Evolutionary conservation across 2,888 invertebrate genomes (phyloP).

Genomic region (Morpho helenor): DNA sequence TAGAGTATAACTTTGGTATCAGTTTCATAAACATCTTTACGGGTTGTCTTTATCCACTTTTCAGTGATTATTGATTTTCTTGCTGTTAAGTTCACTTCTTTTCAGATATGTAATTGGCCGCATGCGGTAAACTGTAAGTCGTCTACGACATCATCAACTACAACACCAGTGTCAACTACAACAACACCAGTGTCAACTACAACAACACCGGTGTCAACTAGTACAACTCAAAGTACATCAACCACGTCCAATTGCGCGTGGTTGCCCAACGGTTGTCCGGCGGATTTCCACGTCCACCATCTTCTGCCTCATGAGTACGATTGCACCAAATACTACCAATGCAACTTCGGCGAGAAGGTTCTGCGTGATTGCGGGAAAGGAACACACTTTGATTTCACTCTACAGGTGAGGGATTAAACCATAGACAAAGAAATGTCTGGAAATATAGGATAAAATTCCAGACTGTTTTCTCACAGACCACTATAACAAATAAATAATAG

Average conservation of each 20-base stretch:
- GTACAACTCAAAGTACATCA: not conserved
- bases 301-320: constrained; percentile 2
- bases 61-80: too few species aligned
- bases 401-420: not conserved
- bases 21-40: too few species aligned
- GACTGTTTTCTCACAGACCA: too few species aligned
- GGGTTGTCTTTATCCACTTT: too few species aligned
- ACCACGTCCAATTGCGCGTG: not conserved
- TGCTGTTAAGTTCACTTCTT: not conserved
- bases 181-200: not conserved
- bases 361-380: not conserved
- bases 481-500: too few species aligned
- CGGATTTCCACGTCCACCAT: not conserved
- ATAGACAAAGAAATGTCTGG: too few species aligned
- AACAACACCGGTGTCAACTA: not conserved
- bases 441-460: too few species aligned
- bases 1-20: too few species aligned
- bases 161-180: not conserved
- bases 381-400: not conserved
- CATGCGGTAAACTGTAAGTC: constrained; percentile 28
- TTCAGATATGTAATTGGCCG: constrained; percentile 36
- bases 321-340: not conserved
- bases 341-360: not conserved
- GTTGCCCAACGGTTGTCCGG: constrained; percentile 5
- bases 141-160: constrained; percentile 5